Base-by-base conservation (phyloP, 1,140 invertebrate species). In the Magallana ariakensis region DNA sequence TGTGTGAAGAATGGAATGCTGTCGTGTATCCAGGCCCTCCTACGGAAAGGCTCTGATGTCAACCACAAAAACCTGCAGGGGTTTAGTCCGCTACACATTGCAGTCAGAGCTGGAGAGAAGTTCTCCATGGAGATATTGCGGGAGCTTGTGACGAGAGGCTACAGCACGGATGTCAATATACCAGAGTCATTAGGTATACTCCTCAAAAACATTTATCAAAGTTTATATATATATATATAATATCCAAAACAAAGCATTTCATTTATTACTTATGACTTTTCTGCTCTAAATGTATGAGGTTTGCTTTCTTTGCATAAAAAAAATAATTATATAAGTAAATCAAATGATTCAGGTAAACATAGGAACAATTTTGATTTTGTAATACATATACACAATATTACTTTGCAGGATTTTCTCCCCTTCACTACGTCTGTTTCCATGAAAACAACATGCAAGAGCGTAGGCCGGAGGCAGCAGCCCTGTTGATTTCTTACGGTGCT, bases 341-440 rank as follows among this genome's bases (percentile, higher is more conserved):
- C 33, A 46, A 46, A 46, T 46, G 5, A 46, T 46, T 4, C 33
- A 46, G 3, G 33, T 46, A 46, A 2, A 46, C 33, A 62, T 62
- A 62, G 19, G 8, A 15, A 19, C 4, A 16, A 62, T 2, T 15
- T 15, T 19, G 15, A 16, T 62, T 19, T 16, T 62, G n/a, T n/a
- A 5, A 16, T 62, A 16, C 58, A 62, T 62, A 7, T 19, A 62
- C 19, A 62, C 60, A 46, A 46, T 46, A 46, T 16, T 62, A 16
- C 60, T 62, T 19, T 19, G 19, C 19, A 94, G 92, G 89, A 19
- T 89, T 90, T 16, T 90, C 91, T 10, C 93, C 94, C 8, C 86
- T 94, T n/a, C 93, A 94, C 80, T 94, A 93, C 88, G 93, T 92
- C 1, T 91, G 91, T 88, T 94, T 94, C 83, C 91, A 90, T 88